Percentiles rank a stretch among this genome's conserved stretches.
phyloP scores from a whole-genome alignment of 2,797 vertebrate genomes.

The Loriculus beryllinus region DNA sequence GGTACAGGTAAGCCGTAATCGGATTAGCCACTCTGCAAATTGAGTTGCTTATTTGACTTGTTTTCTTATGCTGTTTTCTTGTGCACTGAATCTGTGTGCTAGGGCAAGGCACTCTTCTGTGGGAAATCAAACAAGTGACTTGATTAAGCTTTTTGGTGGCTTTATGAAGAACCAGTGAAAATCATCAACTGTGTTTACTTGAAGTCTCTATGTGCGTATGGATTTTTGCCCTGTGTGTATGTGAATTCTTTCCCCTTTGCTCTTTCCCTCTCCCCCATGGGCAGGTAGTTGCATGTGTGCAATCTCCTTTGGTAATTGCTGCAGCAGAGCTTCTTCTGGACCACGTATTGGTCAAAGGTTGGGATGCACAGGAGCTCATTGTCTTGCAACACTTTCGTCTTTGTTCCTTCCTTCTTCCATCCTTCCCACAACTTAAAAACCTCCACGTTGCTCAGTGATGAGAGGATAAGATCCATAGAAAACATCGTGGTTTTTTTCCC shows the following conservation, averaged over 20 bases:
- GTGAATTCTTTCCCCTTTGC: background rate
- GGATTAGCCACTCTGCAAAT: background rate
- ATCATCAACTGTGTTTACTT: background rate
- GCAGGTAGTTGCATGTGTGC: background rate
- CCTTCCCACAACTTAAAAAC: background rate
- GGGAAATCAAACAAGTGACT: background rate
- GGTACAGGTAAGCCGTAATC: constrained; percentile 54
- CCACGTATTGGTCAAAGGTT: fast-evolving
- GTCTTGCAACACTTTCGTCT: background rate
- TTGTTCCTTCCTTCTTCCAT: background rate
- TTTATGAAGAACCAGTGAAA: background rate
- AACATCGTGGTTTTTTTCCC: fast-evolving
- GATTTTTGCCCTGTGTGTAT: background rate
- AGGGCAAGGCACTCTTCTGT: background rate
- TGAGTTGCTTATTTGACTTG: background rate
- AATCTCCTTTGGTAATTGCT: background rate
- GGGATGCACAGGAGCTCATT: background rate
- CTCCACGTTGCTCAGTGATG: fast-evolving
- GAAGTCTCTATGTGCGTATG: background rate
- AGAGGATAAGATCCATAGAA: background rate
- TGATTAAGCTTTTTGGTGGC: background rate
- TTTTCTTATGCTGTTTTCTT: background rate
- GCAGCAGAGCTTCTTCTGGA: background rate
- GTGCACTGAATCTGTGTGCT: background rate
- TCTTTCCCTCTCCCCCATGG: background rate